Conservation (phyloP, 2,888 invertebrate species). For the Diarsia dahlii region DNA sequence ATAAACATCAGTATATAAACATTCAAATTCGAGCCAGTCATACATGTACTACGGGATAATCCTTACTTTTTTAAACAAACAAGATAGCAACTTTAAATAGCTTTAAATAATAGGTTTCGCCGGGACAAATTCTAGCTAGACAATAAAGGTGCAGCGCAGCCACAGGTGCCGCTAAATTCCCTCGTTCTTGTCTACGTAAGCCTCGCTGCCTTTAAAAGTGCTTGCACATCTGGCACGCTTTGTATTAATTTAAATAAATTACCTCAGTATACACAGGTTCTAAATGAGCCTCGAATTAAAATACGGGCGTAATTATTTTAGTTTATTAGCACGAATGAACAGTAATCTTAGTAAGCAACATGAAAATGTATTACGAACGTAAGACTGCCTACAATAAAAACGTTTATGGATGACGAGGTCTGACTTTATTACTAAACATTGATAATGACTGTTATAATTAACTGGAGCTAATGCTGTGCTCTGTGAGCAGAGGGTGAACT, state of each 20-base stretch:
- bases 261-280: conserved; percentile 38
- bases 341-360: conserved; percentile 54
- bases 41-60: conserved; percentile 8
- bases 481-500: conserved; percentile 56
- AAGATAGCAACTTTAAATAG: too few relatives aligned
- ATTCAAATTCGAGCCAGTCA: conserved; percentile 3
- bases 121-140: conserved; percentile 16
- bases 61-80: conserved; percentile 11
- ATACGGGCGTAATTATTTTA: conserved; percentile 46
- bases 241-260: conserved; percentile 61
- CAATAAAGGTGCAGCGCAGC: conserved; percentile 45
- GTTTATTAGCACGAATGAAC: conserved; percentile 41
- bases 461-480: conserved; percentile 63
- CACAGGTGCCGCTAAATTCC: conserved; percentile 55
- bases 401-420: conserved; percentile 62
- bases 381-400: conserved; percentile 50
- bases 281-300: conserved; percentile 44
- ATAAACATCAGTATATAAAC: conserved; percentile 2
- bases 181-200: conserved; percentile 44
- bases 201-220: conserved; percentile 36
- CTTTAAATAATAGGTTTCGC: conserved; percentile 28
- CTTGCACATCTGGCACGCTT: conserved; percentile 60
- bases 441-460: conserved; percentile 72
- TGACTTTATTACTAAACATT: conserved; percentile 65
- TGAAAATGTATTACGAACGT: conserved; percentile 57